Conservation (phyloP, 2,888 invertebrate species). For the Cylindroiulus punctatus region DNA sequence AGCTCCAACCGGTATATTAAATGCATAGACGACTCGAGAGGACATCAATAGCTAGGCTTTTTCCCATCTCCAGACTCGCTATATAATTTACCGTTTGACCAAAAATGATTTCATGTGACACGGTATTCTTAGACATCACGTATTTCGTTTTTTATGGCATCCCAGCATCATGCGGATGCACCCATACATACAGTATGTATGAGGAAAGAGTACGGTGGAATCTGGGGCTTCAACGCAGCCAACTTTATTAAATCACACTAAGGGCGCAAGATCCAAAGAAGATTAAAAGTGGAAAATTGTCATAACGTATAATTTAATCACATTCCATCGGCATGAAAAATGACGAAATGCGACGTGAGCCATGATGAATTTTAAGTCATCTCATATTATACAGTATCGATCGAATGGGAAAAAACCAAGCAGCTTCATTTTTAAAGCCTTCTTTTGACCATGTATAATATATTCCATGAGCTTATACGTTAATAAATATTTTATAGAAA, state of each 20-base stretch:
- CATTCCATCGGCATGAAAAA: neutral
- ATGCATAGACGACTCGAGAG: constrained; percentile 27
- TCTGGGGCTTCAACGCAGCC: neutral
- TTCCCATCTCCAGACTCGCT: neutral
- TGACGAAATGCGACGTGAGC: neutral
- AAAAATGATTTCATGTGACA: constrained; percentile 33
- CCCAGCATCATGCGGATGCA: neutral
- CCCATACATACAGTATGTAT: neutral
- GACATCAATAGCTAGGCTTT: neutral
- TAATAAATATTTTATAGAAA: constrained; percentile 35
- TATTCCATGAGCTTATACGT: neutral
- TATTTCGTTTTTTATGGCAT: constrained; percentile 9
- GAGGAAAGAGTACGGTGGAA: neutral
- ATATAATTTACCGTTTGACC: constrained; percentile 39
- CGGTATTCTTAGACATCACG: constrained; percentile 11
- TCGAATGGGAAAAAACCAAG: neutral
- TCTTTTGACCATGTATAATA: constrained; percentile 28
- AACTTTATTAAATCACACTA: neutral
- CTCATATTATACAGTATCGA: neutral
- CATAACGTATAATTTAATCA: neutral
- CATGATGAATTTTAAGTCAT: neutral
- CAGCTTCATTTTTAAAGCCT: constrained; percentile 1
- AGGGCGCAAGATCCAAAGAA: neutral
- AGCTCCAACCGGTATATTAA: constrained; percentile 19
- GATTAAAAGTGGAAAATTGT: neutral